Evolutionary conservation across 2,797 vertebrate genomes (phyloP), one percentile per base, ranked within the genome.

Genomic region (Pipistrellus kuhlii): DNA sequence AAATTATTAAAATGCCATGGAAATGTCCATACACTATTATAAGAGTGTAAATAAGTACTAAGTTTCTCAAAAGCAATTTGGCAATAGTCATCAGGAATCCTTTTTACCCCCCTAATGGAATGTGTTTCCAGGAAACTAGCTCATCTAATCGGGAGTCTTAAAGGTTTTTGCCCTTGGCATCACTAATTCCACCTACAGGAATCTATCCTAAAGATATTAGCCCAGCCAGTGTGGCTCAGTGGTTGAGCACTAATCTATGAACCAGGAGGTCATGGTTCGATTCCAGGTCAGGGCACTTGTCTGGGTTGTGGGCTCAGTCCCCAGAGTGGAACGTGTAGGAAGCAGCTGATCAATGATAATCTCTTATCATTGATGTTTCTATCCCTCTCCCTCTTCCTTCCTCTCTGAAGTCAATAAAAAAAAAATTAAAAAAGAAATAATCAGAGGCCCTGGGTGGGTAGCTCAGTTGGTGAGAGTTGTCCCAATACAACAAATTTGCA

Each of bases 21-120:
- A 64, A 82, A 77, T 82, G 35, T 20, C 59, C 14, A 44, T 8
- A 10, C 10, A 18, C 13, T 64, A 30, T 59, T 71, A 25, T 44
- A 38, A 62, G 46, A 66, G 13, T 46, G 68, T 35, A 41, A 87
- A 44, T 11, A 64, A 27, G 15, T 18, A 64, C 48, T 62, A 13
- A 44, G 51, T 81, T 76, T 93, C 62, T 62, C 44, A 41, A 86
- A 90, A 86, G 91, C 62, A 71, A 80, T 76, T 46, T 46, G 82
- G 21, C 21, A 64, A 46, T 17, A 46, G 32, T 35, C 46, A 73
- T 93, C 46, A 73, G 68, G 23, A 53, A 7, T n/a, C 71, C 12
- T 59, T 62, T 62, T 30, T 3, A 1, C 23, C 55, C 57, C 2
- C 59, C 6, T 62, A 59, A 59, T 2, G 59, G 12, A 30, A 62